These are phyloP conservation scores for Cepaea nemoralis DNA, from an alignment of 1,140 invertebrate genomes.

Conservation along the genomic window DNA sequence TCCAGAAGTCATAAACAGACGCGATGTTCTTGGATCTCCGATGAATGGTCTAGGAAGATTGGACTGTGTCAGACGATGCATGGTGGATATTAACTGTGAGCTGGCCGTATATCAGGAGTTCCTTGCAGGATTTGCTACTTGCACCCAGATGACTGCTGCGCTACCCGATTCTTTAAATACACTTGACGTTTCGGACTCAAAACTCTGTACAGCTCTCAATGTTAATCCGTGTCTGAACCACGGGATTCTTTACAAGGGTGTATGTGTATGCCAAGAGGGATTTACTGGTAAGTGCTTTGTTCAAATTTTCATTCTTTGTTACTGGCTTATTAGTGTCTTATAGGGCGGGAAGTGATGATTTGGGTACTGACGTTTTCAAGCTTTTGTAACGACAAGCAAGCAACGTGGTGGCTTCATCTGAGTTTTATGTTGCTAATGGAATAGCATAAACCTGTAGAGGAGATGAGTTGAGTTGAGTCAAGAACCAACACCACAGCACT, in stretches of 20 bases:
- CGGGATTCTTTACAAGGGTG: neutral
- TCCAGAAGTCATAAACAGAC: neutral
- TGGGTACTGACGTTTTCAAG: too few relatives aligned
- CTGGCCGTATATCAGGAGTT: neutral
- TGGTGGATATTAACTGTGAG: neutral
- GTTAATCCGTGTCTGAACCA: neutral
- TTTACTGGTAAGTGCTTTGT: neutral
- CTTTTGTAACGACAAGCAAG: too few relatives aligned
- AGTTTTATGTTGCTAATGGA: too few relatives aligned
- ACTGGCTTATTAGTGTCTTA: too few relatives aligned
- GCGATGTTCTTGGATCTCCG: neutral
- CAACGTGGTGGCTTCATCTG: too few relatives aligned
- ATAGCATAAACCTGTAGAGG: too few relatives aligned
- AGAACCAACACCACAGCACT: too few relatives aligned
- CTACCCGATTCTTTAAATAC: neutral
- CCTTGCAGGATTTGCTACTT: neutral
- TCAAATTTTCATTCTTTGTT: too few relatives aligned
- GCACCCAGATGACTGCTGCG: neutral
- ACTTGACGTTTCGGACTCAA: neutral
- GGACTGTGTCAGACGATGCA: neutral
- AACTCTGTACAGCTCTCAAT: neutral
- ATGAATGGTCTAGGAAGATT: neutral
- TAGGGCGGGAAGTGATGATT: too few relatives aligned
- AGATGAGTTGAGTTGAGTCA: too few relatives aligned
- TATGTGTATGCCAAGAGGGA: neutral